Percentiles rank a stretch among this genome's conserved stretches.
Conservation (phyloP, 1,140 invertebrate genomes). For the Tribolium castaneum region DNA sequence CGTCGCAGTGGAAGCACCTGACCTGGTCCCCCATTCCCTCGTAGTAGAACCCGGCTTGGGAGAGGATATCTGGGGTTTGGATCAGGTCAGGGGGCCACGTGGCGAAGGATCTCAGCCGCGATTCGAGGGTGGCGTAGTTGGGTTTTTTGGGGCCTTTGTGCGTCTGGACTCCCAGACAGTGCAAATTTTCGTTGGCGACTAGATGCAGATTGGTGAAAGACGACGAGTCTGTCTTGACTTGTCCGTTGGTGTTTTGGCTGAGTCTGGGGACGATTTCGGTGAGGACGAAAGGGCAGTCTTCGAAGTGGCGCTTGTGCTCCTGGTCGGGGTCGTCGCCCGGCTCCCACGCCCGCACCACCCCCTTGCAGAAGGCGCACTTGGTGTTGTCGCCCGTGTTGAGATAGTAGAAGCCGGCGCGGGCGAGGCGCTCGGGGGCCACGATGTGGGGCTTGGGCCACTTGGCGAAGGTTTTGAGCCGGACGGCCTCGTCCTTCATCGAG, state of each 20-base stretch:
- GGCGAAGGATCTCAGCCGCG: slow-evolving; percentile 73
- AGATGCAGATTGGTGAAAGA: slow-evolving; percentile 57
- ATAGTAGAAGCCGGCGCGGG: slow-evolving; percentile 87
- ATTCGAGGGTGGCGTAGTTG: slow-evolving; percentile 72
- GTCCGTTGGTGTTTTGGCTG: background rate
- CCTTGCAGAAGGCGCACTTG: slow-evolving; percentile 85
- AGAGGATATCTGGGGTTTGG: slow-evolving; percentile 75
- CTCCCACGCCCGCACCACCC: slow-evolving; percentile 79
- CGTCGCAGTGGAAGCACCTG: slow-evolving; percentile 92
- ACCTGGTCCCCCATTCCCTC: slow-evolving; percentile 77
- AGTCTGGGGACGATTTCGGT: slow-evolving; percentile 45
- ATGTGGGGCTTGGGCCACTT: slow-evolving; percentile 74
- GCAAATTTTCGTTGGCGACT: slow-evolving; percentile 64
- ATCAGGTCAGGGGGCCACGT: slow-evolving; percentile 73
- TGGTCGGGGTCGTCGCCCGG: slow-evolving; percentile 77
- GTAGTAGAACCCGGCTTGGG: slow-evolving; percentile 84
- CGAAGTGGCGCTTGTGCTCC: slow-evolving; percentile 80
- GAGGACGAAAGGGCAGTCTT: slow-evolving; percentile 71
- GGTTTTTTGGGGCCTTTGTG: slow-evolving; percentile 72
- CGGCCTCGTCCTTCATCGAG: slow-evolving; percentile 52
- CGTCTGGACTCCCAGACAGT: slow-evolving; percentile 73
- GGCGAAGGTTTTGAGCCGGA: slow-evolving; percentile 73
- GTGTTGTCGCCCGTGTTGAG: slow-evolving; percentile 72
- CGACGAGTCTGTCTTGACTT: background rate
- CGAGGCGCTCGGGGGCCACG: slow-evolving; percentile 76